These are phyloP conservation scores for Mycalesis mineus DNA, from an alignment of 2,888 invertebrate species.

Conservation along the genomic window DNA sequence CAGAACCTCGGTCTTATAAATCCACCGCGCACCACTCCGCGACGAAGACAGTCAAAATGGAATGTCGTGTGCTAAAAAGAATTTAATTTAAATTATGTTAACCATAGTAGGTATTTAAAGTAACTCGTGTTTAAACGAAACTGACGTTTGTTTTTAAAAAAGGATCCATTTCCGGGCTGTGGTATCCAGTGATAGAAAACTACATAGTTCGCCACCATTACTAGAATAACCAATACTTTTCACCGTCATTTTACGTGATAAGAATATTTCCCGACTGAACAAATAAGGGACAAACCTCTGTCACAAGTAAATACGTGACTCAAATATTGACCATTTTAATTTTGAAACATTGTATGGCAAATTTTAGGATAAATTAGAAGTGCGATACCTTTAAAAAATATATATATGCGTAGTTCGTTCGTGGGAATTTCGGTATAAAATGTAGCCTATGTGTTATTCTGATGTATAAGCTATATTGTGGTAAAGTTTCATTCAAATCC, in stretches of 20 bases:
- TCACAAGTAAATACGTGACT: slow-evolving; percentile 45
- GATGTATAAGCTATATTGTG: no score
- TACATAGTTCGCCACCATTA: neutral
- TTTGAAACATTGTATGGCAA: neutral
- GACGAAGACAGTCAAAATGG: no score
- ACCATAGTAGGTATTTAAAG: no score
- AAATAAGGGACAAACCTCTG: slow-evolving; percentile 48
- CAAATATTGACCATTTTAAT: slow-evolving; percentile 27
- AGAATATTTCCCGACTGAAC: slow-evolving; percentile 39
- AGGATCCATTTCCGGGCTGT: neutral
- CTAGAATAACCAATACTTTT: slow-evolving; percentile 27
- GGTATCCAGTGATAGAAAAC: neutral
- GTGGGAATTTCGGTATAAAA: no score
- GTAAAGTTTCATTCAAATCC: no score
- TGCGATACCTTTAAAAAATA: no score
- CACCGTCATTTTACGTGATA: slow-evolving; percentile 45
- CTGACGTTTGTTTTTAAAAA: neutral
- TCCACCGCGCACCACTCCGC: no score
- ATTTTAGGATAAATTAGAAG: neutral
- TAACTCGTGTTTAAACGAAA: neutral
- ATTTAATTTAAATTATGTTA: no score
- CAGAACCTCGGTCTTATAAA: no score
- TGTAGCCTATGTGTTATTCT: no score
- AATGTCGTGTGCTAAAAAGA: no score
- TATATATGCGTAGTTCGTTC: no score